phyloP scores from a whole-genome alignment of 2,113 vertebrate species.

The western clawed frog (Xenopus tropicalis) region DNA sequence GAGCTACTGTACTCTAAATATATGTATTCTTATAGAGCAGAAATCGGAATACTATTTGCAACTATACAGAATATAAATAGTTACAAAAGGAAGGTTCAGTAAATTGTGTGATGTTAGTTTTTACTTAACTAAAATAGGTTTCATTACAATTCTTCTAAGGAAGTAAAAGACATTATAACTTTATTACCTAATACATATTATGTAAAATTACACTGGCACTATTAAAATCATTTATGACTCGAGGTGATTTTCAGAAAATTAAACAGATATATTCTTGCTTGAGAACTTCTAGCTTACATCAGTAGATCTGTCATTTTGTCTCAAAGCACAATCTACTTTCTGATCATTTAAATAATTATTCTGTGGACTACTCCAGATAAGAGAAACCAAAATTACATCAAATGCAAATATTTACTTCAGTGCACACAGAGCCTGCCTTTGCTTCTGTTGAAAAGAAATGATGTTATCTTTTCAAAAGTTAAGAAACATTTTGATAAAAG shows the following conservation, averaged over 20 bases:
- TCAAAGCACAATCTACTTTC: constrained; percentile 21
- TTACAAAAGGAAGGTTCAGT: too few species aligned
- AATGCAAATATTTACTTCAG: constrained; percentile 32
- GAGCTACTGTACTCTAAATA: too few species aligned
- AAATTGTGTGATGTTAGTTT: too few species aligned
- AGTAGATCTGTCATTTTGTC: constrained; percentile 4
- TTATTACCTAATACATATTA: background rate
- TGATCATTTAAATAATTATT: constrained; percentile 30
- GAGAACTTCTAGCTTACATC: background rate
- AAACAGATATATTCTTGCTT: constrained; percentile 5
- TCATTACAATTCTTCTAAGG: too few species aligned
- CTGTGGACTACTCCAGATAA: constrained; percentile 29
- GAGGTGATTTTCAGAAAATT: background rate
- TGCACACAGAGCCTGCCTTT: constrained; percentile 1
- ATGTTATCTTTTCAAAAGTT: constrained; percentile 25
- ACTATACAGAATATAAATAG: too few species aligned
- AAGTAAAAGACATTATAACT: background rate
- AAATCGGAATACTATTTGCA: too few species aligned
- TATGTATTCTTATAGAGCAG: too few species aligned
- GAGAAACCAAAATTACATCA: constrained; percentile 16
- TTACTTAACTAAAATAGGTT: too few species aligned
- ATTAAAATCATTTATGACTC: background rate
- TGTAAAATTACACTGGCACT: background rate
- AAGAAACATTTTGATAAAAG: constrained; percentile 42
- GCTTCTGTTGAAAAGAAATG: constrained; percentile 10